A percentile compares a stretch with the other conserved stretches of the same genome.
Evolutionary conservation across 2,797 vertebrate species (phyloP).

Genomic region (Morelia viridis): DNA sequence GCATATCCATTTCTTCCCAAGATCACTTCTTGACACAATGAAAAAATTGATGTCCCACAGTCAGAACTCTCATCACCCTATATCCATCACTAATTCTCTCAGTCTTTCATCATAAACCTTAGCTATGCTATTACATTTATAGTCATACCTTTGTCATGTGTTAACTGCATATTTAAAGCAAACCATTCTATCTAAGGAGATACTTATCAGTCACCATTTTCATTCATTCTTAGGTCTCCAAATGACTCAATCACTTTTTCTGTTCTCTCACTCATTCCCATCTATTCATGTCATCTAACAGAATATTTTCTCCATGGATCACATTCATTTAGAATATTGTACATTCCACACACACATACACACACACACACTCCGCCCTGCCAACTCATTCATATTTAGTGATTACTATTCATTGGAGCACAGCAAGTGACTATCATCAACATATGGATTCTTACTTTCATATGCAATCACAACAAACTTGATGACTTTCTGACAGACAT

Average conservation of each 20-base stretch:
- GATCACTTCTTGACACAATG: not conserved
- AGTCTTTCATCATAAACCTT: not conserved
- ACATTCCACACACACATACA: not conserved
- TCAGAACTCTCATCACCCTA: not conserved
- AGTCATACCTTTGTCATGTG: not conserved
- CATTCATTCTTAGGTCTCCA: not conserved
- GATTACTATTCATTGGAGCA: not conserved
- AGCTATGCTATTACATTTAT: not conserved
- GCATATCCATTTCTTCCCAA: not conserved
- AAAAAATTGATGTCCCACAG: not conserved
- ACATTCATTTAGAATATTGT: not conserved
- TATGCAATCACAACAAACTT: not conserved
- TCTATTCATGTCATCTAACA: not conserved
- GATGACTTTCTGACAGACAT: not conserved
- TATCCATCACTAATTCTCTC: not conserved
- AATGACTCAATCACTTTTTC: not conserved
- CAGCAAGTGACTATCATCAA: not conserved
- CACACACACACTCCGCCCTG: too few relatives aligned
- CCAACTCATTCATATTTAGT: not conserved
- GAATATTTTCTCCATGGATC: not conserved
- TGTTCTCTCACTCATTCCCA: not conserved
- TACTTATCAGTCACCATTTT: not conserved
- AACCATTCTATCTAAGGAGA: not conserved
- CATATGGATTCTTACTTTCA: not conserved
- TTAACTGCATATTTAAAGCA: not conserved